Evolutionary conservation across 2,113 vertebrate genomes (phyloP), one percentile per base, ranked within the genome.

Genomic region (Larimichthys crocea): DNA sequence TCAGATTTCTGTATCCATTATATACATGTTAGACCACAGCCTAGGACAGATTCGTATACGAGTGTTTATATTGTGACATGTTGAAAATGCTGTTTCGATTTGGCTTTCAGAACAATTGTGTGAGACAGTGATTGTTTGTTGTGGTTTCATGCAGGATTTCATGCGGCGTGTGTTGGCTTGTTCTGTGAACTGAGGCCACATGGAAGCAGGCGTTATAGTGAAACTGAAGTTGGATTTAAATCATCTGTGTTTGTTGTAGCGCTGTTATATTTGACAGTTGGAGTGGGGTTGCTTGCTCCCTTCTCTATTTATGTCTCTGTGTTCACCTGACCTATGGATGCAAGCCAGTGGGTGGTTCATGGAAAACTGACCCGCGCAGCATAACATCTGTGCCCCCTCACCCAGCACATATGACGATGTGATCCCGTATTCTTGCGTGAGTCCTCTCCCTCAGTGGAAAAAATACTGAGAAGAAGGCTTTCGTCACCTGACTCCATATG

Each of bases 281-380:
- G 85, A 77, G 55, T 31, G 78, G 61, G 72, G 84, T 68, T 78
- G 55, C 74, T 77, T 42, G 42, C 72, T 64, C 79, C 22, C 63
- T 12, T 73, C 73, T 82, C 86, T 81, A 75, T 86, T 82, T 79
- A 49, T 77, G 74, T 79, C 68, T 77, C 29, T 71, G 20, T 68
- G 6, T 29, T 78, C 61, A 57, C 29, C 26, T 63, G 66, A 85
- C 59, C 67, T 79, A 72, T 74, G 60, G 83, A 72, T 69, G 72
- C 70, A 83, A 77, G 81, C 82, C 85, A 74, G 35, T 66, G 69
- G 68, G 68, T 17, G 67, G 48, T 74, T 86, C 53, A 10, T 17
- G 64, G 82, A 84, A 89, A 91, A 69, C 35, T 71, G 79, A 90
- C 83, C 84, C 60, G 2, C 48, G 76, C 78, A 9, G 9, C 19